A percentile compares a stretch with the other conserved stretches of the same genome.
These are phyloP conservation scores for Lathamus discolor DNA, from an alignment of 2,113 vertebrate genomes.

Conservation along the genomic window DNA sequence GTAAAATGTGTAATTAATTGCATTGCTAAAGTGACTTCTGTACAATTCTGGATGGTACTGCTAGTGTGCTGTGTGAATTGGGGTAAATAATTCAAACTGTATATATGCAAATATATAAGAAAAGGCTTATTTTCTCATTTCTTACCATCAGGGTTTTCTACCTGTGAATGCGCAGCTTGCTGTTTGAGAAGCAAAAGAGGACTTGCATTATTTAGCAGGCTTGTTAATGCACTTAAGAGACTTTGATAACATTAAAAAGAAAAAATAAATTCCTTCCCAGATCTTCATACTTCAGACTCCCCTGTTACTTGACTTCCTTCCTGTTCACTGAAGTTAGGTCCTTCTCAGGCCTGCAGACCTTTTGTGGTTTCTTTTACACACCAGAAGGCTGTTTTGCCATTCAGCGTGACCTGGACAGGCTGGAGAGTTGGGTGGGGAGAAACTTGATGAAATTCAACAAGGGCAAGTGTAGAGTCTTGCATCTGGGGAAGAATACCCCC, in stretches of 20 bases:
- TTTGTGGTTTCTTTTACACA: neutral
- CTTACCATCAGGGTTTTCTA: neutral
- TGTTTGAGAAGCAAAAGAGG: neutral
- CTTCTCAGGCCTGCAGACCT: neutral
- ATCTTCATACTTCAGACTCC: neutral
- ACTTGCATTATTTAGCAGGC: neutral
- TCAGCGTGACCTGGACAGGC: too few species aligned
- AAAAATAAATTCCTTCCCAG: neutral
- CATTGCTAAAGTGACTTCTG: neutral
- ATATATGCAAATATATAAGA: neutral
- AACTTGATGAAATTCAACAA: too few species aligned
- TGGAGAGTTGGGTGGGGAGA: too few species aligned
- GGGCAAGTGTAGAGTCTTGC: too few species aligned
- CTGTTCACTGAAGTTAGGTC: rapidly evolving
- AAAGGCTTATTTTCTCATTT: neutral
- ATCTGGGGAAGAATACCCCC: too few species aligned
- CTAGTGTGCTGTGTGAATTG: neutral
- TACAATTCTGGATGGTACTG: neutral
- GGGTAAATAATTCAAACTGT: neutral
- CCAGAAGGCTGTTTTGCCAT: too few species aligned
- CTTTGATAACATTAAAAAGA: neutral
- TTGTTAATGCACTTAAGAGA: neutral
- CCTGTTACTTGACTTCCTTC: neutral
- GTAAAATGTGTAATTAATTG: neutral
- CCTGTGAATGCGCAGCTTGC: neutral